Conservation (phyloP, 2,888 invertebrate species). For the Tuta absoluta region DNA sequence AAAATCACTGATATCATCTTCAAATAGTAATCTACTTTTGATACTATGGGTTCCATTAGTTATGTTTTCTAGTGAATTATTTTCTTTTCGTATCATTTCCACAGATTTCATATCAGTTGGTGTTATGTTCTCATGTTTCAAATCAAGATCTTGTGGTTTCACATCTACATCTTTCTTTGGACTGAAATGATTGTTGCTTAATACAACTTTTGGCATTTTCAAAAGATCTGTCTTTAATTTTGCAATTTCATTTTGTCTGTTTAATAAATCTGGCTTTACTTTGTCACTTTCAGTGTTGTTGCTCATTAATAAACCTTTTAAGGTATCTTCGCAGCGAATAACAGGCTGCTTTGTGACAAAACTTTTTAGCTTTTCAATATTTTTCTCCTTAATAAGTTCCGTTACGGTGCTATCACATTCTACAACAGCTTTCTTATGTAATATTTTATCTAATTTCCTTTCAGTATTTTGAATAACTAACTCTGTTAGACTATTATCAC, state of each 20-base stretch:
- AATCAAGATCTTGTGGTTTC: not conserved
- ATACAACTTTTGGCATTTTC: not conserved
- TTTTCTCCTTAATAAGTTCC: not conserved
- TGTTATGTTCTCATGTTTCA: too few relatives aligned
- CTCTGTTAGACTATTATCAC: constrained; percentile 17
- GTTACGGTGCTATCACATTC: constrained; percentile 9
- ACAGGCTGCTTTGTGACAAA: constrained; percentile 11
- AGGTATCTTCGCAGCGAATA: not conserved
- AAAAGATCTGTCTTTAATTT: not conserved
- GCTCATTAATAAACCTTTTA: not conserved
- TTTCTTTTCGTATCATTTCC: not conserved
- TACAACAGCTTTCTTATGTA: constrained; percentile 4
- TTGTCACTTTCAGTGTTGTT: not conserved
- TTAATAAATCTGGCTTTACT: not conserved
- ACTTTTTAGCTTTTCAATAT: not conserved
- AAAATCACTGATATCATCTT: constrained; percentile 36
- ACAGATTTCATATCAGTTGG: too few relatives aligned
- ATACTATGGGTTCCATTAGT: constrained; percentile 18
- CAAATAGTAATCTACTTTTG: constrained; percentile 39
- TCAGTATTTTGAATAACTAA: constrained; percentile 7
- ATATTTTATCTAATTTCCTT: constrained; percentile 6
- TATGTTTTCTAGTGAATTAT: not conserved
- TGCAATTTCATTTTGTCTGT: not conserved
- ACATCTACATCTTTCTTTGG: not conserved
- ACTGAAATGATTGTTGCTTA: not conserved